phyloP scores from a whole-genome alignment of 2,113 vertebrate genomes.

The Myanophis thanlyinensis region DNA sequence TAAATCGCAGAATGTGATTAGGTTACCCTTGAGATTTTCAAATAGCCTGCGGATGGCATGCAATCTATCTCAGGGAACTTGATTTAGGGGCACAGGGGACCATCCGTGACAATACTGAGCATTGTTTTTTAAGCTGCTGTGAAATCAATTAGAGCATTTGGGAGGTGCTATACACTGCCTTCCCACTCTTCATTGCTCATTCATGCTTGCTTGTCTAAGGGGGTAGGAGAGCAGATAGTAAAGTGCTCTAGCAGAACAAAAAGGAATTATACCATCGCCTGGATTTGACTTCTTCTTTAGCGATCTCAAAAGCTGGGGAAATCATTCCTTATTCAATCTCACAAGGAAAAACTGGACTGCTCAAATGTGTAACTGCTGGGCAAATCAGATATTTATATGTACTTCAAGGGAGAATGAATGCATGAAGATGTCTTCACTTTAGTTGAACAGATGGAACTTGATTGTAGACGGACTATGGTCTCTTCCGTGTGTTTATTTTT shows the following conservation, averaged over 20 bases:
- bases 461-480: not conserved
- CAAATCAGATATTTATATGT: not conserved
- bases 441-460: not conserved
- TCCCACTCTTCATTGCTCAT: not conserved
- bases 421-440: not conserved
- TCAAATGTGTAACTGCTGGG: not conserved
- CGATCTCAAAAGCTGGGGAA: not conserved
- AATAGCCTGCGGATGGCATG: slow-evolving; percentile 69
- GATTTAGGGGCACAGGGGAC: slow-evolving; percentile 71
- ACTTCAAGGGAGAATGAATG: not conserved
- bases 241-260: slow-evolving; percentile 38
- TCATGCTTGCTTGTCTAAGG: slow-evolving; percentile 27
- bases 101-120: slow-evolving; percentile 66
- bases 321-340: not conserved
- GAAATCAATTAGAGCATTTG: slow-evolving; percentile 72
- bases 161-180: slow-evolving; percentile 41
- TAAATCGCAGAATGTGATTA: slow-evolving; percentile 74
- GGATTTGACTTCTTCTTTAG: not conserved
- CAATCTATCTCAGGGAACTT: slow-evolving; percentile 68
- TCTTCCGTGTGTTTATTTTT: not conserved
- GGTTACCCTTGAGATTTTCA: slow-evolving; percentile 73
- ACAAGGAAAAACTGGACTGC: not conserved
- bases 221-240: not conserved
- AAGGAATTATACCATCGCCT: slow-evolving; percentile 20
- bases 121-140: slow-evolving; percentile 74